Evolutionary conservation across 2,888 invertebrate genomes (phyloP).

Genomic region (Sericinus montela): DNA sequence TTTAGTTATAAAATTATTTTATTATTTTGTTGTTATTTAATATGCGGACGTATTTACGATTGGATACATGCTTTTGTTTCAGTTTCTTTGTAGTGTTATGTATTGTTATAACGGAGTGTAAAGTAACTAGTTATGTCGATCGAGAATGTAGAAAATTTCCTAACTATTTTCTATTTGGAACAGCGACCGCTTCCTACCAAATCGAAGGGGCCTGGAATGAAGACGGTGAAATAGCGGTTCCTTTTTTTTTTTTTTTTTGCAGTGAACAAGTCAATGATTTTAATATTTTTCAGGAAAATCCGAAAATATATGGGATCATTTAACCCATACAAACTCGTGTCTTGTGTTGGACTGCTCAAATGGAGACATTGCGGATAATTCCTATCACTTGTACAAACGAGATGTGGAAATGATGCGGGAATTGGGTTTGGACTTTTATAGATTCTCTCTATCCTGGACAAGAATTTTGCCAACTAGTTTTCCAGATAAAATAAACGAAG

Average conservation of each 20-base stretch:
- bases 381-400: constrained; percentile 80
- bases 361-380: constrained; percentile 77
- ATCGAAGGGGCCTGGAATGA: constrained; percentile 73
- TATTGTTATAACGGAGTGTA: background rate
- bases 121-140: constrained; percentile 7
- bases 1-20: too few relatives aligned
- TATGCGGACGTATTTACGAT: too few relatives aligned
- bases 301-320: constrained; percentile 79
- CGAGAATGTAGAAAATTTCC: constrained; percentile 39
- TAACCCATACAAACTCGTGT: constrained; percentile 59
- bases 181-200: constrained; percentile 62
- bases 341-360: constrained; percentile 67
- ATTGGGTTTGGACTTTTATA: constrained; percentile 71
- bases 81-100: background rate
- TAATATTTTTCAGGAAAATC: constrained; percentile 48
- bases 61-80: too few relatives aligned
- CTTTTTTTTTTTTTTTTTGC: constrained; percentile 54
- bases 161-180: constrained; percentile 30
- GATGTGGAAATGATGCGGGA: constrained; percentile 64
- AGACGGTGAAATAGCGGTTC: constrained; percentile 53
- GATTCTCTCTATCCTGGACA: constrained; percentile 82
- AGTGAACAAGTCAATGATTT: background rate
- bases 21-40: too few relatives aligned
- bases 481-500: constrained; percentile 72
- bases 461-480: constrained; percentile 81